phyloP scores from a whole-genome alignment of 2,888 invertebrate genomes.

The Callinectes sapidus region DNA sequence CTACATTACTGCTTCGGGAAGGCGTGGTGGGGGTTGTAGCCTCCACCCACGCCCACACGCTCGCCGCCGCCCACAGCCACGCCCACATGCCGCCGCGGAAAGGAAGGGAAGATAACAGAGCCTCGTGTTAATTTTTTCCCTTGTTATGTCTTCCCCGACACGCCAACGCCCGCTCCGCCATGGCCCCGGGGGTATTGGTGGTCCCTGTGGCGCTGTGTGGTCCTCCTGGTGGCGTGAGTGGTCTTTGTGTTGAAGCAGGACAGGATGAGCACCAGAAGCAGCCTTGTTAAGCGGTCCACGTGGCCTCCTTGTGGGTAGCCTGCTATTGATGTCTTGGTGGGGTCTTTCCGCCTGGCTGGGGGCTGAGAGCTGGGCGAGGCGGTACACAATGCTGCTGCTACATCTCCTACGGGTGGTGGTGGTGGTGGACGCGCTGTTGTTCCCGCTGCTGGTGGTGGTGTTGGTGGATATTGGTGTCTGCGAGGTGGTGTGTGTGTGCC shows the following conservation, averaged over 20 bases:
- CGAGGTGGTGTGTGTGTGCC: neutral
- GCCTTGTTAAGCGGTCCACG: neutral
- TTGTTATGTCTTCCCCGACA: neutral
- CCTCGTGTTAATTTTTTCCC: neutral
- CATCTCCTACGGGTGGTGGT: neutral
- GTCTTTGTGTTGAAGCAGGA: conserved; percentile 8
- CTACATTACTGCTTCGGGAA: conserved; percentile 2
- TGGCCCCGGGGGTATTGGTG: neutral
- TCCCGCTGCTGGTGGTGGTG: neutral
- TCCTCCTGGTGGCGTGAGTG: neutral
- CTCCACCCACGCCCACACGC: conserved; percentile 29
- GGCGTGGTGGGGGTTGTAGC: neutral
- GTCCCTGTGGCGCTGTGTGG: neutral
- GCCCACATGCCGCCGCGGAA: conserved; percentile 21
- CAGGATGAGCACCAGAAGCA: neutral
- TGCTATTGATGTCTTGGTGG: neutral
- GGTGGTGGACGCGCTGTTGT: neutral
- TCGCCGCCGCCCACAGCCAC: conserved; percentile 21
- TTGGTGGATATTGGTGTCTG: conserved; percentile 4
- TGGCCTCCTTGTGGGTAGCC: neutral
- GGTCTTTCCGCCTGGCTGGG: conserved; percentile 13
- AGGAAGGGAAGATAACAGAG: conserved; percentile 6
- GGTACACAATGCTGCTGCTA: neutral
- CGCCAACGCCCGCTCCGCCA: neutral
- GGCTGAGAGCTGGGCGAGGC: neutral